These are phyloP conservation scores for Anas platyrhynchos DNA, from an alignment of 2,113 vertebrate genomes.

Conservation along the genomic window DNA sequence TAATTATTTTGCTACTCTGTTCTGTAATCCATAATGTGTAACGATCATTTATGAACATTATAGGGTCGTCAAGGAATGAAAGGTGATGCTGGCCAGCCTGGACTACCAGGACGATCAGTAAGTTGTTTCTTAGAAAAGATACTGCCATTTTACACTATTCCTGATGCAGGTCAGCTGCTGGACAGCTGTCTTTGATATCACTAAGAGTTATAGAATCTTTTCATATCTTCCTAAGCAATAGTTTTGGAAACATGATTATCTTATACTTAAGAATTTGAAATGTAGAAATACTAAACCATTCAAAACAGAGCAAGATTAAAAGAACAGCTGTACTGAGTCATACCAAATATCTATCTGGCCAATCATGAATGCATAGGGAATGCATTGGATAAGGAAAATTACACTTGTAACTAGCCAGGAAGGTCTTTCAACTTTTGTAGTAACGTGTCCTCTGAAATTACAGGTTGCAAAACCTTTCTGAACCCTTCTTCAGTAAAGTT, in stretches of 20 bases:
- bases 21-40: not conserved
- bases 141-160: not conserved
- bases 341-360: not conserved
- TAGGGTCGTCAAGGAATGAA: constrained; percentile 95
- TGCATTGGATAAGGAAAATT: not conserved
- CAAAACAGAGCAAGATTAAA: not conserved
- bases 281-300: not conserved
- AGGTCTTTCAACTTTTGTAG: not conserved
- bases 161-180: not conserved
- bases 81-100: constrained; percentile 91
- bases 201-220: not conserved
- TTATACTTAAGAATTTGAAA: not conserved
- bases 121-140: not conserved
- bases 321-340: not conserved
- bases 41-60: not conserved
- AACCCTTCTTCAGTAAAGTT: not conserved
- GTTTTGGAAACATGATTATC: not conserved
- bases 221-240: not conserved
- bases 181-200: not conserved
- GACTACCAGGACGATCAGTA: constrained; percentile 87
- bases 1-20: not conserved
- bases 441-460: not conserved
- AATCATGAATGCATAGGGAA: not conserved
- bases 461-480: not conserved
- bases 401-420: not conserved